A percentile compares a stretch with the other conserved stretches of the same genome.
phyloP scores from a whole-genome alignment of 2,113 vertebrate species.

The Callopanchax toddi region DNA sequence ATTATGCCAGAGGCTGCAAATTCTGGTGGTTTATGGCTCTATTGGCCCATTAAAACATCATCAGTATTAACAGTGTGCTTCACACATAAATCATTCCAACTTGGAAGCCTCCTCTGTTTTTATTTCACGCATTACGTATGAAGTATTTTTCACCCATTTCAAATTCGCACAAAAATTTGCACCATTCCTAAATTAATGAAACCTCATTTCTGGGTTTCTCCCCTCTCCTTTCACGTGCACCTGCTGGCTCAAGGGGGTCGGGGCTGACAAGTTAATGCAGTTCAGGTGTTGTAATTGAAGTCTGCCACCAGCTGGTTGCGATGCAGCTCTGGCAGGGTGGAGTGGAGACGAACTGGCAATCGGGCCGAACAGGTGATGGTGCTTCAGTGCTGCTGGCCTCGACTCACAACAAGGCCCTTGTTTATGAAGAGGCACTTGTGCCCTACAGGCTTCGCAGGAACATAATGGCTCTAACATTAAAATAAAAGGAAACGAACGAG shows the following conservation, averaged over 20 bases:
- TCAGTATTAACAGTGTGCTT: constrained; percentile 13
- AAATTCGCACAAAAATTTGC: constrained; percentile 4
- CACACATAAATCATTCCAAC: constrained; percentile 16
- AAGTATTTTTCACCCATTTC: background rate
- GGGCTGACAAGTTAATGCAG: constrained; percentile 54
- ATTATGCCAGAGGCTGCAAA: constrained; percentile 10
- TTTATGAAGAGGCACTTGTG: constrained; percentile 58
- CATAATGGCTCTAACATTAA: constrained; percentile 37
- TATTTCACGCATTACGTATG: background rate
- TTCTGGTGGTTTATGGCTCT: constrained; percentile 25
- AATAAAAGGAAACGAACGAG: constrained; percentile 37
- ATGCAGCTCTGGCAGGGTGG: constrained; percentile 62
- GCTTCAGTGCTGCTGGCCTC: constrained; percentile 56
- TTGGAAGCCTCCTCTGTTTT: constrained; percentile 9
- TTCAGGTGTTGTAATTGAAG: constrained; percentile 74
- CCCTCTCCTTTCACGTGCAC: constrained; percentile 24
- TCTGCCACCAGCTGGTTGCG: constrained; percentile 69
- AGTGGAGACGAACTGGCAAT: constrained; percentile 50
- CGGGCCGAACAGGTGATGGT: constrained; percentile 63
- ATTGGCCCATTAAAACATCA: constrained; percentile 37
- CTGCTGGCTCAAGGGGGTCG: constrained; percentile 49
- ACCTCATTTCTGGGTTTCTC: constrained; percentile 9
- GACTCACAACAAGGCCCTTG: constrained; percentile 61
- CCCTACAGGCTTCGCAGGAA: constrained; percentile 43
- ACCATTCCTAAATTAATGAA: constrained; percentile 19